Conservation (phyloP, 2,888 invertebrate species). For the Chymomyza amoena region DNA sequence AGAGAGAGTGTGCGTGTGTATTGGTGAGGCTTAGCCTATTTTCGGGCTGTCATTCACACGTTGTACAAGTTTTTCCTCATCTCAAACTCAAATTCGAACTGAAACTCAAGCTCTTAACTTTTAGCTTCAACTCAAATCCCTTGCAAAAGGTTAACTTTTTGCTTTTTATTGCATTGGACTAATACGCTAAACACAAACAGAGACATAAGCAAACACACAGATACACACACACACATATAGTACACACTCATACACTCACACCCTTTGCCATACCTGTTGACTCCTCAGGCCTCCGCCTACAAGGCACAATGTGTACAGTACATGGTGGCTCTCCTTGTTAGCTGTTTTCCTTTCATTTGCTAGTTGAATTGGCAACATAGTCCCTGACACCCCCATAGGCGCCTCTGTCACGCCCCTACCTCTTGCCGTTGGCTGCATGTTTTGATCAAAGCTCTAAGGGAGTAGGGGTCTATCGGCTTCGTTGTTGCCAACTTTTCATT, state of each 20-base stretch:
- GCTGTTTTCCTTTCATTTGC: background rate
- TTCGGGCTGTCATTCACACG: conserved; percentile 61
- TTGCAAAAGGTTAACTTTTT: background rate
- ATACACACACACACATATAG: background rate
- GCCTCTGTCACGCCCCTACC: no score
- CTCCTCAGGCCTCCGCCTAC: background rate
- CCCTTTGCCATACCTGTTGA: background rate
- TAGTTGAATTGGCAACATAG: background rate
- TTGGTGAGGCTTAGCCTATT: conserved; percentile 39
- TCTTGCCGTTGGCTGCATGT: no score
- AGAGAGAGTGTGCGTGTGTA: background rate
- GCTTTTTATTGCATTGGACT: background rate
- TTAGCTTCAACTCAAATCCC: conserved; percentile 12
- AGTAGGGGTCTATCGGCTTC: no score
- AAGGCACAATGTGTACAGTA: background rate
- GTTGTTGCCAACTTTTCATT: no score
- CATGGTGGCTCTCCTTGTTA: background rate
- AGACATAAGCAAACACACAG: no score
- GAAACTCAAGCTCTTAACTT: conserved; percentile 48
- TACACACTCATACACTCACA: background rate
- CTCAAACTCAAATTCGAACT: conserved; percentile 45
- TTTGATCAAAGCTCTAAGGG: background rate
- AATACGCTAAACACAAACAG: background rate
- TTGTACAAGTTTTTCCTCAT: conserved; percentile 53
- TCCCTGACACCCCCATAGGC: no score